Conservation (phyloP, 2,888 invertebrate genomes). For the Drosophila rubida region DNA sequence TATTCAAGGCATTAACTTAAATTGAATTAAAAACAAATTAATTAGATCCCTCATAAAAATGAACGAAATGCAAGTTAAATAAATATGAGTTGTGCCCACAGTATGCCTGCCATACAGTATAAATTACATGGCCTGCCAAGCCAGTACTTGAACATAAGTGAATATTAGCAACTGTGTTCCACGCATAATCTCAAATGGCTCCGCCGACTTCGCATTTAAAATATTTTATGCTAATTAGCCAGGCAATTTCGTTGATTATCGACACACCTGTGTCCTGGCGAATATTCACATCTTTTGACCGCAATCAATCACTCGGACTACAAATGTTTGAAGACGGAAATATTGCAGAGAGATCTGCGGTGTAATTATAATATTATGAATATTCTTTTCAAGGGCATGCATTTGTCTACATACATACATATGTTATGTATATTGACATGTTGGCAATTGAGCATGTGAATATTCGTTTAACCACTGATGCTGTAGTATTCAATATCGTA, state of each 20-base stretch:
- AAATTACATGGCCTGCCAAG: slow-evolving; percentile 7
- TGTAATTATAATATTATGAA: too few species aligned
- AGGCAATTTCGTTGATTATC: slow-evolving; percentile 41
- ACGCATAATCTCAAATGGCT: not conserved
- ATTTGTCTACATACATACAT: not conserved
- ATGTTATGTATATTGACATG: not conserved
- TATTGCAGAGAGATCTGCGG: not conserved
- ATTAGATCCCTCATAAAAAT: slow-evolving; percentile 73
- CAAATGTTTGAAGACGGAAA: not conserved
- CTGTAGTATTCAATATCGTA: not conserved
- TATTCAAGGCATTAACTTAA: slow-evolving; percentile 71
- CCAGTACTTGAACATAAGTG: not conserved
- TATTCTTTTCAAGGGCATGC: not conserved
- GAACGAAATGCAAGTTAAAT: slow-evolving; percentile 39
- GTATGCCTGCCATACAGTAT: not conserved
- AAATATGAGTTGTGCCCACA: slow-evolving; percentile 47
- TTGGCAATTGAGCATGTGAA: not conserved
- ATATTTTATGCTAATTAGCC: slow-evolving; percentile 56
- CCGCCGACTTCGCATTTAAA: not conserved
- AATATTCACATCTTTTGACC: slow-evolving; percentile 5
- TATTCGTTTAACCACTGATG: not conserved
- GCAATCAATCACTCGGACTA: slow-evolving; percentile 58
- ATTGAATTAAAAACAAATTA: slow-evolving; percentile 81
- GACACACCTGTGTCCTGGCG: slow-evolving; percentile 51
- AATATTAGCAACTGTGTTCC: not conserved